Base-by-base conservation (phyloP, 2,888 invertebrate genomes). In the Diaperis boleti region DNA sequence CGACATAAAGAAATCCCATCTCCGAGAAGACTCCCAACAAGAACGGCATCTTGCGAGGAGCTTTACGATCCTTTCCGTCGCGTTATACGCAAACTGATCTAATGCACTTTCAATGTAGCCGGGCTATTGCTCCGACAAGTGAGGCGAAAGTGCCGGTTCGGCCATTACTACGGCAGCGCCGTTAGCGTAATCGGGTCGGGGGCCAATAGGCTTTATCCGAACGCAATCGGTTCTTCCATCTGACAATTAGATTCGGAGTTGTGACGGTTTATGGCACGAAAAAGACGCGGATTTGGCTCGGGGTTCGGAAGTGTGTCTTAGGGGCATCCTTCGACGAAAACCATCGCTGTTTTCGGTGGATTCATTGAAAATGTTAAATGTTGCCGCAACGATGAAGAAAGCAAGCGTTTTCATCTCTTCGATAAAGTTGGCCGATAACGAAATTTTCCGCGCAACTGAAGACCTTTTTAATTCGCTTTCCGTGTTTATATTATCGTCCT, bases 131-230 rank as follows among this genome's bases (percentile, higher is more conserved):
- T 61, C 55, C 62, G 49, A 59, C 67, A 69, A 70, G 62, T 67
- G 68, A 67, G 65, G 69, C 68, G 70, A 70, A 70, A 70, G 70
- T 70, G 70, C 68, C 69, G 67, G 69, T 68, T 66, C 69, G 62
- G 65, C 65, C 62, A 70, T 70, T 69, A 70, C 66, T 69, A 67
- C 62, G 64, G 65, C 68, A 68, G 67, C 59, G 63, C 64, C 66
- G 68, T 69, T 70, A 69, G 66, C 67, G 69, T 70, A 71, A 71
- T 70, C 68, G 67, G 56, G 70, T 69, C 69, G 65, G 44, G 35
- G 39, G 6, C 44, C 29, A 31, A 59, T 26, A 3, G 15, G 37
- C 56, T 49, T 62, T 62, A 56, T 62, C 57, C 41, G 11, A 14
- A 49, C 42, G 13, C 22, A 50, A 62, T 62, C 61, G 20, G 47